Base-by-base conservation (phyloP, 2,113 vertebrate species). In the Oncorhynchus masou region DNA sequence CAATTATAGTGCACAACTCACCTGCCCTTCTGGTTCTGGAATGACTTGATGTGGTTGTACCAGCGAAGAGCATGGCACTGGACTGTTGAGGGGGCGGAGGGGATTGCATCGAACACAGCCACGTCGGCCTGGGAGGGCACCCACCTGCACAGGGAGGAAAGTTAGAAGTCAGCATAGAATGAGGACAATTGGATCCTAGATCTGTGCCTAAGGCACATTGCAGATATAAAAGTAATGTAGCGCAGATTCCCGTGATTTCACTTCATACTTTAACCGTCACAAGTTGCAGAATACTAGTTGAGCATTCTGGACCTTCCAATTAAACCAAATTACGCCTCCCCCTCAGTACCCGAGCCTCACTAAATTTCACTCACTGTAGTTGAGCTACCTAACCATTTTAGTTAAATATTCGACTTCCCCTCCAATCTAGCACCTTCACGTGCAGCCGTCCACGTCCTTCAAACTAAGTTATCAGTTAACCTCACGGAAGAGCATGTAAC, bases 31-130 rank as follows among this genome's bases (percentile, higher is more conserved):
- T 97, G 94, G 74, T 91, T 95, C 73, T 97, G 95, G 1, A 96
- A 99, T 0, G 96, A 98, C 83, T 95, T 96, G 75, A 99, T 99
- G 73, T 99, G 97, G 83, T 96, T 99, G 89, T 95, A 99, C 98
- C 98, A 99, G 9, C 97, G 94, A 2, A 99, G 93, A 2, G 96
- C 98, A 54, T 99, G 97, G 74, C 82, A 95, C 66, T 99, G 85
- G 19, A 96, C 94, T 0, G 95, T 86, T 0, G 96, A 81, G 3
- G 97, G 98, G 0, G 96, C 92, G 0, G 89, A 66, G 0, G 92
- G 91, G 4, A 99, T 79, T 0, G 95, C 94, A 12, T 99, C 97
- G 6, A 99, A 99, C 0, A 99, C 96, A 0, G 92, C 96, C 9
- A 98, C 90, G 0, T 99, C 98, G 0, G 98, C 97, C 86, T 99